Evolutionary conservation across 2,888 invertebrate species (phyloP), one percentile per base, ranked within the genome.

Genomic region (Calephelis perditalis): DNA sequence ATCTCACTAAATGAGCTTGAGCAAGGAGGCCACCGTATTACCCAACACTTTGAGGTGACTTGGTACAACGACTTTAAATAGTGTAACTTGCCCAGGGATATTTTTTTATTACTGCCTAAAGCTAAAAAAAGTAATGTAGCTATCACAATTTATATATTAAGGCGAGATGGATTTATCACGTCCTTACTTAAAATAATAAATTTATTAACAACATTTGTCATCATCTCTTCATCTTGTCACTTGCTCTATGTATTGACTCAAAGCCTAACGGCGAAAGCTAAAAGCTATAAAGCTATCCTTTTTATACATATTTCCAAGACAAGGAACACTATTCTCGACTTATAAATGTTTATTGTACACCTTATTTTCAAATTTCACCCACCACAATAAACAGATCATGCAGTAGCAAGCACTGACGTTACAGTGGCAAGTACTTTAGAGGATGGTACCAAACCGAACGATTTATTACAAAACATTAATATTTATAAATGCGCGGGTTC

Each of bases 251-350:
- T 46, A 37, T 15, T 15, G 26, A 26, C 26, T 26, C 11, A 47
- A 68, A 73, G 70, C 69, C 72, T 73, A 73, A 76, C 78, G 76
- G 76, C 77, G 72, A 77, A 73, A 73, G 76, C 76, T 75, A 70
- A 70, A 72, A 73, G 69, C 74, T 75, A 76, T 77, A 82, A 77
- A 82, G 78, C 79, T 82, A 78, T 76, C 79, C 75, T 64, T 78
- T 82, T 79, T 49, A 12, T 26, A 26, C 8, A 49, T 26, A 49
- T 26, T 49, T 26, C 6, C n/a, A 47, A 40, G 40, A 40, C 40
- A 40, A 40, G 6, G 6, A 40, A 40, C 40, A 40, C 40, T 40
- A 40, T 40, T 6, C 8, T 40, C 40, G 40, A 1, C 6, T 40
- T 40, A 40, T 6, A 40, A 40, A 40, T 7, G 40, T 40, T 8